Evolutionary conservation across 2,797 vertebrate species (phyloP), one percentile per base, ranked within the genome.

Genomic region (Gymnodraco acuticeps): DNA sequence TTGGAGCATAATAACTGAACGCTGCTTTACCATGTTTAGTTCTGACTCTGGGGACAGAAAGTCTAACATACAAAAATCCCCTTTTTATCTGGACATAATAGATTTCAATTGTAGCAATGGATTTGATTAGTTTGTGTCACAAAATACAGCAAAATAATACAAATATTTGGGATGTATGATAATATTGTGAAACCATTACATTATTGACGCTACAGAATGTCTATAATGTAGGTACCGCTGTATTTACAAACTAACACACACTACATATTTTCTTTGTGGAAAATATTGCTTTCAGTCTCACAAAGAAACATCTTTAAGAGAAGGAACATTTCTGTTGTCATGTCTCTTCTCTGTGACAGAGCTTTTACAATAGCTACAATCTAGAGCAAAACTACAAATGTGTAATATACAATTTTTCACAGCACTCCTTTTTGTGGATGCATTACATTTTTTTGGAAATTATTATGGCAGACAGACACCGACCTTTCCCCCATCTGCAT

Each of bases 401-500:
- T 23, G 5, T 33, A 77, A 73, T 64, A 84, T 73, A 56, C 1
- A n/a, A 72, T 71, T 42, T 69, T 64, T 70, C 17, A 54, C 19
- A 45, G 33, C 23, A 53, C 14, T 15, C 2, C 0, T 6, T 16
- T 0, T 38, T 38, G 15, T 15, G 15, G 61, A n/a, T 1, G 0
- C 50, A 17, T 33, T 51, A 23, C 10, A 50, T 15, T 1, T 19
- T 51, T 70, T 47, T 20, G 17, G 27, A 70, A 45, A 38, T 43
- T 43, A 8, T 47, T 0, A 10, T 33, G 10, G 62, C 23, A 15
- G 46, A 52, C 64, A 41, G 16, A n/a, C 10, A 79, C 93, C 12
- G 82, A 99, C 98, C 93, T 99, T 99, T 87, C 98, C 98, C 3
- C 98, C 98, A 75, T 99, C 98, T 0, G 98, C 98, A 0, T 98